phyloP scores from a whole-genome alignment of 1,140 invertebrate genomes.

The Bombus haemorrhoidalis region DNA sequence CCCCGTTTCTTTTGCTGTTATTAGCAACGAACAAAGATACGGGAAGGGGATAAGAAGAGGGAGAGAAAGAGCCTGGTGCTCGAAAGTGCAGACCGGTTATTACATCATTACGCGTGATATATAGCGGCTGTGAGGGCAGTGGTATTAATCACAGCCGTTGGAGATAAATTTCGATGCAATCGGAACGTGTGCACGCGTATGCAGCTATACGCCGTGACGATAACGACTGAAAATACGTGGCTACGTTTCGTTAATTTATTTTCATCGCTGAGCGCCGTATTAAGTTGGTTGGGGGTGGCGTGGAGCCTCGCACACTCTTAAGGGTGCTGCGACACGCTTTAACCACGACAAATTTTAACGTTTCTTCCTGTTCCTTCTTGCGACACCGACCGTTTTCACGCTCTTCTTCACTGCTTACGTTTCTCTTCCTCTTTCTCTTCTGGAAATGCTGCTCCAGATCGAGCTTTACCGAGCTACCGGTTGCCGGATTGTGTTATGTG shows the following conservation, averaged over 20 bases:
- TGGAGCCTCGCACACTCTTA: background rate
- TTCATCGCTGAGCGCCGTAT: slow-evolving; percentile 24
- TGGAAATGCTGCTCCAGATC: background rate
- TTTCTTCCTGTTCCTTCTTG: background rate
- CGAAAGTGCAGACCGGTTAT: slow-evolving; percentile 59
- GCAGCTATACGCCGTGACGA: slow-evolving; percentile 37
- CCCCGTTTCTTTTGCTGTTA: slow-evolving; percentile 48
- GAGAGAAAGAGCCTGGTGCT: background rate
- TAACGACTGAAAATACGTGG: slow-evolving; percentile 57
- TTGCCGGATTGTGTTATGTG: too few relatives aligned
- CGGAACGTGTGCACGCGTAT: slow-evolving; percentile 44
- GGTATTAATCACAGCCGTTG: slow-evolving; percentile 56
- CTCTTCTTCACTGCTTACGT: background rate
- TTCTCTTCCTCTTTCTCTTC: background rate
- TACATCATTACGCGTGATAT: slow-evolving; percentile 66
- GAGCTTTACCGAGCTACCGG: background rate
- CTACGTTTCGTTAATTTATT: slow-evolving; percentile 57
- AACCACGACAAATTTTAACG: slow-evolving; percentile 10
- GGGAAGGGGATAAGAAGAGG: slow-evolving; percentile 28
- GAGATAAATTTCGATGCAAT: slow-evolving; percentile 64
- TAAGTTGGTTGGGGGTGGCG: background rate
- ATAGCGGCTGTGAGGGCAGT: slow-evolving; percentile 30
- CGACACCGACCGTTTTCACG: background rate
- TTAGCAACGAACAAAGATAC: slow-evolving; percentile 33
- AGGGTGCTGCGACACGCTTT: slow-evolving; percentile 11